phyloP scores from a whole-genome alignment of 1,140 invertebrate genomes.

The Reticulitermes speratus region DNA sequence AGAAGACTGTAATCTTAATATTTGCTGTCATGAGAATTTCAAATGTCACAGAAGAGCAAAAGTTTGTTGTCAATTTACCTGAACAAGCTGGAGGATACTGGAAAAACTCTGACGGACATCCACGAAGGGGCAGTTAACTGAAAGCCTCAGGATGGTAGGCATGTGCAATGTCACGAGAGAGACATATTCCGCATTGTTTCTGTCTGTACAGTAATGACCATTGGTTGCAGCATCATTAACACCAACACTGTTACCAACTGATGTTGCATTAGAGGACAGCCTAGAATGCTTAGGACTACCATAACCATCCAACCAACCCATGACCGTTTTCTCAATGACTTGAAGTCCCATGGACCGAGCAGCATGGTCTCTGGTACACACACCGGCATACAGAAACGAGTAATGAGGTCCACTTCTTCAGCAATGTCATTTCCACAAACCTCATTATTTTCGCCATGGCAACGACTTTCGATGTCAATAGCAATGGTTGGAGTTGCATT shows the following conservation, averaged over 20 bases:
- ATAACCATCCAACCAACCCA: constrained; percentile 57
- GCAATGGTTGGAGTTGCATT: not conserved
- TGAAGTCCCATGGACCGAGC: constrained; percentile 55
- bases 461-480: not conserved
- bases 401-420: constrained; percentile 53
- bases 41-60: too few species aligned
- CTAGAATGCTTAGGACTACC: constrained; percentile 49
- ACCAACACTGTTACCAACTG: constrained; percentile 43
- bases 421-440: not conserved
- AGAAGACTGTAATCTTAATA: not conserved
- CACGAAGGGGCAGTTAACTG: constrained; percentile 58
- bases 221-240: constrained; percentile 45
- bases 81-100: constrained; percentile 56
- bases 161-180: constrained; percentile 56
- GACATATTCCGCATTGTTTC: constrained; percentile 47
- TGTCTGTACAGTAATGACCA: constrained; percentile 1
- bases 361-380: constrained; percentile 55
- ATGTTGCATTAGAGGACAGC: not conserved
- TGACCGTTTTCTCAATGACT: constrained; percentile 54
- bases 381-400: constrained; percentile 53
- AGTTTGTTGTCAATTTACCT: constrained; percentile 46
- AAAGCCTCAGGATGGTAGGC: constrained; percentile 57
- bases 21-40: too few species aligned
- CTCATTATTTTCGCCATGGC: not conserved
- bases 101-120: constrained; percentile 58